Evolutionary conservation across 64 coral and sea anemone genomes (phyloP).

Genomic region (Dendrophyllia cribrosa): DNA sequence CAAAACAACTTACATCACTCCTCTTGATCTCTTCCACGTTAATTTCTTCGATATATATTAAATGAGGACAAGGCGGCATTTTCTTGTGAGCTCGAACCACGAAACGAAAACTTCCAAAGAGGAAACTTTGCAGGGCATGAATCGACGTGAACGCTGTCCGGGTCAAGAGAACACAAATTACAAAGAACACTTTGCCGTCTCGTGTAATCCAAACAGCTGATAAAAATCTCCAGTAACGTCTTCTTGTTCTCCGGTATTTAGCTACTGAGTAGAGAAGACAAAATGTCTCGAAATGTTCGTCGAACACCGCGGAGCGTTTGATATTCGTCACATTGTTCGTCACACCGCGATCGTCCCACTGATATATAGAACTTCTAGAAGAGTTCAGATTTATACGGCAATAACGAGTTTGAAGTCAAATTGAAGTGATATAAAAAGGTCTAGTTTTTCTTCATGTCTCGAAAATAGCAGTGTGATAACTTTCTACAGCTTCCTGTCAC

Average conservation of each 20-base stretch:
- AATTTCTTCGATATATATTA: constrained; percentile 16
- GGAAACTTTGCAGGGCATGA: constrained; percentile 35
- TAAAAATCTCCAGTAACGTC: background rate
- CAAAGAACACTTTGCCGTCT: constrained; percentile 15
- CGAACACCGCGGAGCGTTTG: background rate
- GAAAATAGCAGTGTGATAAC: background rate
- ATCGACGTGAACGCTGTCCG: background rate
- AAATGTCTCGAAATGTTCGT: background rate
- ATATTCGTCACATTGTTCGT: background rate
- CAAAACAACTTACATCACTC: constrained; percentile 11
- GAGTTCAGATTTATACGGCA: background rate
- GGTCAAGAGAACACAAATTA: constrained; percentile 29
- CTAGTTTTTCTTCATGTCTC: background rate
- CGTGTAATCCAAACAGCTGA: constrained; percentile 12
- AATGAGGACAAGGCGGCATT: constrained; percentile 51
- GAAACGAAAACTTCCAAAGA: constrained; percentile 4
- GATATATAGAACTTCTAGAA: background rate
- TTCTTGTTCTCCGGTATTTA: background rate
- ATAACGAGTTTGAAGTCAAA: background rate
- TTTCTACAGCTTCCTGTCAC: background rate
- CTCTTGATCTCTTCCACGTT: constrained; percentile 38
- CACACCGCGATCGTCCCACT: background rate
- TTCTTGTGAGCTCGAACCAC: constrained; percentile 36
- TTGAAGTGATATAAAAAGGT: background rate
- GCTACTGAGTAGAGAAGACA: background rate